Conservation (phyloP, 2,113 vertebrate genomes). For the Corvus moneduloides region DNA sequence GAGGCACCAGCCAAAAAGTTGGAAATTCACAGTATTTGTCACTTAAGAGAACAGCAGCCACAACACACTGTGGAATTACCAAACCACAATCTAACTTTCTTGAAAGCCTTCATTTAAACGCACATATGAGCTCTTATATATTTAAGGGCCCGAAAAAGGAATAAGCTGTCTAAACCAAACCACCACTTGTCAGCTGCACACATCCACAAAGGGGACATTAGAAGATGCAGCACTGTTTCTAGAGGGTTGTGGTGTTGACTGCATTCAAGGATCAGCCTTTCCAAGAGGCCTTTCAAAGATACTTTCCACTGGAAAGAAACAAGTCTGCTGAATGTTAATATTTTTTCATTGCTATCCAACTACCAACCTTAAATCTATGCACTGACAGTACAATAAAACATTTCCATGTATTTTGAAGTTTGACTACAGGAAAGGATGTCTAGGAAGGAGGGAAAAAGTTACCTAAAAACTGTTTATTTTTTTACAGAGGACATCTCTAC, state of each 20-base stretch:
- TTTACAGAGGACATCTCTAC: not conserved
- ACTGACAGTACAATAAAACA: not conserved
- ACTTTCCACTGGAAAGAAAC: not conserved
- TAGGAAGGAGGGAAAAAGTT: not conserved
- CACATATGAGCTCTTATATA: not conserved
- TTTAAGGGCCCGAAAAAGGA: not conserved
- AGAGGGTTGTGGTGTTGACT: accelerated
- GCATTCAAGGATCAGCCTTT: not conserved
- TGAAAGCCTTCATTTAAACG: not conserved
- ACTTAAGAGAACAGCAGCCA: not conserved
- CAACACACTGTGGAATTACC: not conserved
- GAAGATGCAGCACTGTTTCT: not conserved
- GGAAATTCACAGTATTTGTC: not conserved
- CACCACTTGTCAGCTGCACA: not conserved
- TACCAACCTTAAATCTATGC: not conserved
- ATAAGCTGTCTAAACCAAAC: not conserved
- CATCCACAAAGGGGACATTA: not conserved
- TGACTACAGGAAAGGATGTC: not conserved
- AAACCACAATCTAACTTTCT: not conserved
- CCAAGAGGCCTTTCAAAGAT: not conserved
- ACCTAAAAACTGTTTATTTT: not conserved
- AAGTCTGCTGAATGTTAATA: not conserved
- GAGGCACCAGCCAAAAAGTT: not conserved
- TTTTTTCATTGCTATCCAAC: not conserved
- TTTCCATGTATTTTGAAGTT: not conserved